Conservation (phyloP, 2,888 invertebrate species). For the Eilema griseolum region DNA sequence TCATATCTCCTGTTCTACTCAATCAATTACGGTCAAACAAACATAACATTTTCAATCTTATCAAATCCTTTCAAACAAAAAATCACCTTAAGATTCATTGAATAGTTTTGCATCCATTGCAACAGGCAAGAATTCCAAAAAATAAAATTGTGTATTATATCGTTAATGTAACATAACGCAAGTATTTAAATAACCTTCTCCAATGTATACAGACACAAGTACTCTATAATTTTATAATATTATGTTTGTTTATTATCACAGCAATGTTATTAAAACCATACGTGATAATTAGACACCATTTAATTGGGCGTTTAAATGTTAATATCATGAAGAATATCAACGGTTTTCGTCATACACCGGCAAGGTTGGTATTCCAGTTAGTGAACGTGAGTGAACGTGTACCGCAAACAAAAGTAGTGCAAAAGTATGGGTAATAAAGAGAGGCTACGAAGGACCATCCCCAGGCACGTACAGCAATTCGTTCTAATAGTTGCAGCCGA, state of each 20-base stretch:
- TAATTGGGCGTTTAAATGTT: background rate
- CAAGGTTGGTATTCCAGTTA: slow-evolving; percentile 64
- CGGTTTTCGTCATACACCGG: slow-evolving; percentile 53
- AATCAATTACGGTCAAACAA: no score
- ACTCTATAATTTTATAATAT: no score
- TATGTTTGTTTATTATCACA: background rate
- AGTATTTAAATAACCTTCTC: no score
- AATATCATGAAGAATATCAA: slow-evolving; percentile 36
- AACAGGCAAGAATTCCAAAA: no score
- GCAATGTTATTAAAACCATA: background rate
- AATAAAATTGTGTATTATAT: no score
- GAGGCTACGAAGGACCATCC: slow-evolving; percentile 66
- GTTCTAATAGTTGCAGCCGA: slow-evolving; percentile 80
- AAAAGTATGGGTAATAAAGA: slow-evolving; percentile 77
- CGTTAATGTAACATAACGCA: no score
- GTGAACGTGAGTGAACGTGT: slow-evolving; percentile 66
- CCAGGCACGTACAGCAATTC: slow-evolving; percentile 80
- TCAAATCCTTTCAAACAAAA: no score
- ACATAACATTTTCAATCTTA: no score
- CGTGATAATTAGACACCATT: background rate
- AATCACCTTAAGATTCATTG: no score
- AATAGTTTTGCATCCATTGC: no score
- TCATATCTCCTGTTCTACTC: no score
- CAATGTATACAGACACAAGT: no score
- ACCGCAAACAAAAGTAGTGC: slow-evolving; percentile 77